A percentile compares a stretch with the other conserved stretches of the same genome.
Evolutionary conservation across 2,113 vertebrate species (phyloP).

Genomic region (Bolborhynchus lineola): DNA sequence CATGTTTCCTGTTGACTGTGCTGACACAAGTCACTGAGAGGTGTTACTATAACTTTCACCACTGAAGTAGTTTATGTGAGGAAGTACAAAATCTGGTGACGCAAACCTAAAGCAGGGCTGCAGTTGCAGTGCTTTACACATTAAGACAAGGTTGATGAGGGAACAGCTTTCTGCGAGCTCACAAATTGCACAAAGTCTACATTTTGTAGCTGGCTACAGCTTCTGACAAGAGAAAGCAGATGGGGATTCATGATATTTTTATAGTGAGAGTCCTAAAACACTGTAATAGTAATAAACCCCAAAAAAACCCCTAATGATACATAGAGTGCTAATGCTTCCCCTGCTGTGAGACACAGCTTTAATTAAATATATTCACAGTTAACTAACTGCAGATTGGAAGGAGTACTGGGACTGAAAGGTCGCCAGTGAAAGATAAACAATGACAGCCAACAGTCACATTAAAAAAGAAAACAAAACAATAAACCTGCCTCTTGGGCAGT

Average conservation of each 20-base stretch:
- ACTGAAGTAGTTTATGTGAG: background rate
- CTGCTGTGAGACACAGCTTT: conserved; percentile 12
- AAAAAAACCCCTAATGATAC: background rate
- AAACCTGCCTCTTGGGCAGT: background rate
- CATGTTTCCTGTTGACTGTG: conserved; percentile 1
- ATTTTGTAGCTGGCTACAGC: background rate
- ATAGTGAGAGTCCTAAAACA: conserved; percentile 10
- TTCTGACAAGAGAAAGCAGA: conserved; percentile 15
- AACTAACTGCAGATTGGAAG: conserved; percentile 16
- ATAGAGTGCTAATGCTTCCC: background rate
- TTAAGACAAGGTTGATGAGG: background rate
- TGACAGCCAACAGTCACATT: background rate
- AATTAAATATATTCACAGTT: conserved; percentile 40
- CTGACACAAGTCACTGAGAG: conserved; percentile 8
- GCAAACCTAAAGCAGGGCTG: background rate
- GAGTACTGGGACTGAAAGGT: background rate
- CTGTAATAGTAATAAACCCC: background rate
- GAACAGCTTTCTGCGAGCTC: background rate
- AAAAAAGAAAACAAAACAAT: background rate
- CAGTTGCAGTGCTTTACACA: background rate
- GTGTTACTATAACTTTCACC: background rate
- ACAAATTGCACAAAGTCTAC: background rate
- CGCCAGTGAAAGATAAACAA: background rate
- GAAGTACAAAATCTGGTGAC: background rate
- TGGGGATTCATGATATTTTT: conserved; percentile 8